Evolutionary conservation across 2,797 vertebrate genomes (phyloP).

Genomic region (Neosilurus mollespiculum): DNA sequence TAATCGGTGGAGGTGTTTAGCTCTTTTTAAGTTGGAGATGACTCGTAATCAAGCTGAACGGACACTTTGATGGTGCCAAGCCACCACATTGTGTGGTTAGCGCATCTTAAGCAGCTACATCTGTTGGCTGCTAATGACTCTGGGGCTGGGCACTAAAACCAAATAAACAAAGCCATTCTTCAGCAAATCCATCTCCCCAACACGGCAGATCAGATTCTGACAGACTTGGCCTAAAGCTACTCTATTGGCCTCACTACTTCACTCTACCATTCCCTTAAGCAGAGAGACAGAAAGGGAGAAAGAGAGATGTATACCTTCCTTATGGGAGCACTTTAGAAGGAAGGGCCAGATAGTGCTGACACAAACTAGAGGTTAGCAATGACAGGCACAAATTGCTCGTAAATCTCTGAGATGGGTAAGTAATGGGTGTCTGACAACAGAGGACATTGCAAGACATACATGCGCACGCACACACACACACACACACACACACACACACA

Average conservation of each 20-base stretch:
- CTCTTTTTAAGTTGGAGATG: constrained; percentile 72
- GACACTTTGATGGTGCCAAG: constrained; percentile 62
- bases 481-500: constrained; percentile 23
- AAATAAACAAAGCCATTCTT: constrained; percentile 7
- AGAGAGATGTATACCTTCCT: constrained; percentile 32
- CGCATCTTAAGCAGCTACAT: constrained; percentile 64
- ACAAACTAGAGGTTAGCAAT: constrained; percentile 53
- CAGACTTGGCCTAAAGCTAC: constrained; percentile 9
- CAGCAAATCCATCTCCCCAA: constrained; percentile 10
- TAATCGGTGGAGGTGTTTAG: constrained; percentile 69
- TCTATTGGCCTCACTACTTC: background rate
- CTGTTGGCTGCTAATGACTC: constrained; percentile 52
- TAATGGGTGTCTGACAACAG: constrained; percentile 70
- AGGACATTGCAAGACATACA: constrained; percentile 65
- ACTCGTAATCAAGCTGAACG: constrained; percentile 73
- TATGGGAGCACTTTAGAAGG: constrained; percentile 43
- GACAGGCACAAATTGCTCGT: constrained; percentile 72
- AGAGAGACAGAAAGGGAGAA: constrained; percentile 25
- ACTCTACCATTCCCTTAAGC: background rate
- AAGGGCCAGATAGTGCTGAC: constrained; percentile 54
- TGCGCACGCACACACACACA: constrained; percentile 16
- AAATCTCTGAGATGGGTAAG: constrained; percentile 72
- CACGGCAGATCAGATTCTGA: constrained; percentile 11
- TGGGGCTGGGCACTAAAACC: constrained; percentile 29
- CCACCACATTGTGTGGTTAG: constrained; percentile 59